Evolutionary conservation across 2,888 invertebrate species (phyloP), one percentile per base, ranked within the genome.

Genomic region (Gerris lacustris): DNA sequence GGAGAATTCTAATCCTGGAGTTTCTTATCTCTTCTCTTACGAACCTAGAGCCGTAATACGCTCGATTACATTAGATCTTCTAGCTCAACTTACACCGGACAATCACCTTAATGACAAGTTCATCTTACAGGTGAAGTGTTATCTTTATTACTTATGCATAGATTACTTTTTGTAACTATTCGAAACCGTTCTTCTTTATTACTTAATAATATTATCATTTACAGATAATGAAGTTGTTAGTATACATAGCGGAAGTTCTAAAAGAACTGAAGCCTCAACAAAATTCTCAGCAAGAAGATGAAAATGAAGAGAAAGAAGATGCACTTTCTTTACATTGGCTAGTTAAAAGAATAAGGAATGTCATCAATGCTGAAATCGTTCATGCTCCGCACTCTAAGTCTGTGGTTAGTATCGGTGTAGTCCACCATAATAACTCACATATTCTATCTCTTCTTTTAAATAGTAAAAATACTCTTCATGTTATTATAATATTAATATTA

Each of bases 341-440:
- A 45, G 79, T 91, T 6, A 88, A 87, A 75, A 88, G 88, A 76
- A 82, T 94, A 78, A 83, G 90, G 67, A 88, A 86, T 77, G 86
- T 90, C 73, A 85, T 92, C 1, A 91, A 92, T 78, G 84, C 85
- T 7, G 96, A 96, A 83, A 85, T 94, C 0, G 86, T 89, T 15
- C 86, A 88, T 77, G 84, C 87, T 7, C 87, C 90, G 0, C 85
- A 85, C 67, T 84, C 84, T 66, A 87, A 84, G 73, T 82, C 85
- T 75, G 87, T 94, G 82, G 92, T 92, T 83, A 84, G 86, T 84
- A 66, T 31, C 31, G 2, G 31, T 31, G 31, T 1, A 31, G 1
- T 31, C 31, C 31, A 31, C 31, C 31, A 31, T 31, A 31, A 31
- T 4, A 31, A 31, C 31, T 31, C 31, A 31, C 31, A 2, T 31